phyloP scores from a whole-genome alignment of 2,113 vertebrate genomes.

The Spea bombifrons region DNA sequence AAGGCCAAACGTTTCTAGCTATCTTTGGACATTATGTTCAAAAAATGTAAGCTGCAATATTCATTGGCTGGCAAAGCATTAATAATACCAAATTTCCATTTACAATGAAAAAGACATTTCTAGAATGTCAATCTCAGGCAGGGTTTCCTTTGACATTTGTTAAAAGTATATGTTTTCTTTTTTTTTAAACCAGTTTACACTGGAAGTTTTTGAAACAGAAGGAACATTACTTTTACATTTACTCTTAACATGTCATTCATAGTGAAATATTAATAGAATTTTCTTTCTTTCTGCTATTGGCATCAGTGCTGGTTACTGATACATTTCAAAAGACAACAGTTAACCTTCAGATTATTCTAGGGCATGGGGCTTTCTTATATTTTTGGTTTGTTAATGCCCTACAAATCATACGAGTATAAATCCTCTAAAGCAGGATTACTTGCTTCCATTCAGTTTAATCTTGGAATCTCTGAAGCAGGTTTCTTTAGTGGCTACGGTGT shows the following conservation, averaged over 20 bases:
- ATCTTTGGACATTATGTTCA: too few species aligned
- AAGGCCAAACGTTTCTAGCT: too few species aligned
- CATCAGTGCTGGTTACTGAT: conserved; percentile 29
- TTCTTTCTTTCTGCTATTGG: conserved; percentile 21
- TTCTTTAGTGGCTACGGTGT: conserved; percentile 38
- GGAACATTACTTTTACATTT: too few species aligned
- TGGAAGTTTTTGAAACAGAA: too few species aligned
- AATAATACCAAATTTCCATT: too few species aligned
- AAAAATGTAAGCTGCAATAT: too few species aligned
- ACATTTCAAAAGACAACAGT: conserved; percentile 19
- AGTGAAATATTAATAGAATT: conserved; percentile 10
- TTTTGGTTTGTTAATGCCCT: conserved; percentile 40
- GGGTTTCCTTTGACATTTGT: too few species aligned
- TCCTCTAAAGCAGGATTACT: conserved; percentile 43
- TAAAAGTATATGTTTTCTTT: too few species aligned
- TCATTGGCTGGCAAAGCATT: too few species aligned
- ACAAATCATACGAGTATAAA: conserved; percentile 45
- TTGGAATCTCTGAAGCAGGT: conserved; percentile 40
- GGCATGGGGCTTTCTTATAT: conserved; percentile 32
- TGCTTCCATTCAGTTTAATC: conserved; percentile 43
- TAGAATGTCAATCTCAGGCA: too few species aligned
- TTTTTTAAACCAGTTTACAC: too few species aligned
- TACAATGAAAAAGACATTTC: too few species aligned
- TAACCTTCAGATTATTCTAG: conserved; percentile 40
- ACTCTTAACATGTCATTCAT: background rate